Base-by-base conservation (phyloP, 1,140 invertebrate species). In the Sycophila sp. region DNA sequence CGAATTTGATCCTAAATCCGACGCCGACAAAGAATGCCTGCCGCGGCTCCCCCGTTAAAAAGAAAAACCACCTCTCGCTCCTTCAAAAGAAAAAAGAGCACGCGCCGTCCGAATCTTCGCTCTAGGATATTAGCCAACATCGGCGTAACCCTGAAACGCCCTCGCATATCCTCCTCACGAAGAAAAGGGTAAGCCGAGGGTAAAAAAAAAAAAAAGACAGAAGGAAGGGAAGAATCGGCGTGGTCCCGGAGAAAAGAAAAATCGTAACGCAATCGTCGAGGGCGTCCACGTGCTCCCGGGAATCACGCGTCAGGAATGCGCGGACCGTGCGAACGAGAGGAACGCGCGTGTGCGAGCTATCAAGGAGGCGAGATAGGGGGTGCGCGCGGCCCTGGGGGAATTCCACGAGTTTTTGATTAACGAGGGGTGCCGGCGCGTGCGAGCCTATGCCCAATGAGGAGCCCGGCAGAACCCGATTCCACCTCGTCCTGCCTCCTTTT, bases 361-460 rank as follows among this genome's bases (percentile, higher is more conserved):
- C n/a, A n/a, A n/a, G n/a, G n/a, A n/a, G n/a, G n/a, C n/a, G n/a
- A n/a, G n/a, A 22, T 40, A 28, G 40, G 22, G 58, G 34, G 66
- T 56, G 51, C 15, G 36, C 10, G 34, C 47, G 26, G 17, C 56
- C 42, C 55, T 47, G 49, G 47, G 17, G 49, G 28, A 63, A 70
- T 64, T 40, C 63, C 63, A 63, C 30, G 36, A 64, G 40, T 30
- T 64, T 68, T 73, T 73, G 72, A 73, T 73, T 73, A 73, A 73
- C 72, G 72, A 69, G 72, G 65, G 66, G 66, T 69, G 72, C 59
- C 59, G 32, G 56, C 26, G 34, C 28, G 71, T 47, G 59, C 49
- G 49, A 13, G 11, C 56, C n/a, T 19, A 17, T 51, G 42, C 56
- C 30, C 28, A 72, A 63, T n/a, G 66, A 72, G 70, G 70, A 55